Evolutionary conservation across 1,140 invertebrate genomes (phyloP).

Genomic region (Rhopalosiphum padi): DNA sequence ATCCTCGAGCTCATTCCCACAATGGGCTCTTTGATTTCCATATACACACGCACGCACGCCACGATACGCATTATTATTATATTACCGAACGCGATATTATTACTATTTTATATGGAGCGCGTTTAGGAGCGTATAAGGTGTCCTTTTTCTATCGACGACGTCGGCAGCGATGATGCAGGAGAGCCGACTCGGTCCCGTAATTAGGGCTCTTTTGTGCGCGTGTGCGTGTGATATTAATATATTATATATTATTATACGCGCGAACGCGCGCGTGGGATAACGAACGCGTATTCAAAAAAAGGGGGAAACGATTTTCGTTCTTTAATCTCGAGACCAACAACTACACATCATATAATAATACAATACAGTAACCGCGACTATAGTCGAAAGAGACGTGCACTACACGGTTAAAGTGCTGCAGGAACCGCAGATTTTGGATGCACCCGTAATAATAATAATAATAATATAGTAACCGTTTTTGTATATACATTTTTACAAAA

Average conservation of each 20-base stretch:
- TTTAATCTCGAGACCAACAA: neutral
- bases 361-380: neutral
- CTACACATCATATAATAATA: neutral
- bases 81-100: neutral
- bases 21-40: conserved; percentile 52
- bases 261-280: neutral
- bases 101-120: neutral
- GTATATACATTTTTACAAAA: neutral
- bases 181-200: neutral
- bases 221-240: neutral
- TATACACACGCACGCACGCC: neutral
- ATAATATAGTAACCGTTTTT: conserved; percentile 4
- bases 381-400: neutral
- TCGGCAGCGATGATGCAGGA: neutral
- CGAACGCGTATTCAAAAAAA: conserved; percentile 49
- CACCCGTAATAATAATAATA: neutral
- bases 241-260: neutral
- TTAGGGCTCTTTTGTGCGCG: conserved; percentile 45
- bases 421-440: neutral
- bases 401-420: neutral
- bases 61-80: neutral
- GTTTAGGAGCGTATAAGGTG: neutral
- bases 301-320: conserved; percentile 20
- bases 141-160: neutral
- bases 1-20: conserved; percentile 19